These are phyloP conservation scores for Abrostola tripartita DNA, from an alignment of 2,888 invertebrate species.

Conservation along the genomic window DNA sequence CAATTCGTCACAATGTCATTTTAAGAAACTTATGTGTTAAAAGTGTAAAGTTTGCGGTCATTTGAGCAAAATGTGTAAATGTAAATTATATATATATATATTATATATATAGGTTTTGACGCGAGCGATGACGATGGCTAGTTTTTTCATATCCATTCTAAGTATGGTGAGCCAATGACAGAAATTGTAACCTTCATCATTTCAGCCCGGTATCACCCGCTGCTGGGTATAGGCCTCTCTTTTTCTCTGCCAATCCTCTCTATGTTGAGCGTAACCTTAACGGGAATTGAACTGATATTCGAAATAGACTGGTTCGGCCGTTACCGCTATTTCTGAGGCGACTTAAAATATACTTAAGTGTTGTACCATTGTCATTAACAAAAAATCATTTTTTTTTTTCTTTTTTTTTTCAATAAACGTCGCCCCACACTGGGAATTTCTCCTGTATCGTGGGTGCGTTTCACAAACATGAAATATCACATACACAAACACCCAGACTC, in stretches of 20 bases:
- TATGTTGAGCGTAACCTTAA: too few species aligned
- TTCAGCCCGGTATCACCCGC: too few species aligned
- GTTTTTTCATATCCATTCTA: not conserved
- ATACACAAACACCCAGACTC: too few species aligned
- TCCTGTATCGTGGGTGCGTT: too few species aligned
- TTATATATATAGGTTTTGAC: not conserved
- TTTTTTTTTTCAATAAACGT: slow-evolving; percentile 35
- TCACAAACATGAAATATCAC: too few species aligned
- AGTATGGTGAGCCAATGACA: slow-evolving; percentile 12
- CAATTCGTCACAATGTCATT: not conserved
- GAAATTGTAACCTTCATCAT: not conserved
- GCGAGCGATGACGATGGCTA: slow-evolving; percentile 4
- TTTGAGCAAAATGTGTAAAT: too few species aligned
- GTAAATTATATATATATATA: too few species aligned
- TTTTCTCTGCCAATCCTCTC: too few species aligned
- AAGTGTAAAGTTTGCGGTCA: too few species aligned
- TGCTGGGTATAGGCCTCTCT: too few species aligned
- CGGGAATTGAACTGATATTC: not conserved
- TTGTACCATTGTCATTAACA: slow-evolving; percentile 32
- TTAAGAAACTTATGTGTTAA: too few species aligned
- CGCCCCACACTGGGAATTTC: too few species aligned
- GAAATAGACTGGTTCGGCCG: slow-evolving; percentile 19
- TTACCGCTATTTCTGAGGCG: slow-evolving; percentile 35
- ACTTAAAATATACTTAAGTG: slow-evolving; percentile 29
- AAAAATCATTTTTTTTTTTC: slow-evolving; percentile 37